phyloP scores from a whole-genome alignment of 2,888 invertebrate genomes.

The Orthonevra nobilis region DNA sequence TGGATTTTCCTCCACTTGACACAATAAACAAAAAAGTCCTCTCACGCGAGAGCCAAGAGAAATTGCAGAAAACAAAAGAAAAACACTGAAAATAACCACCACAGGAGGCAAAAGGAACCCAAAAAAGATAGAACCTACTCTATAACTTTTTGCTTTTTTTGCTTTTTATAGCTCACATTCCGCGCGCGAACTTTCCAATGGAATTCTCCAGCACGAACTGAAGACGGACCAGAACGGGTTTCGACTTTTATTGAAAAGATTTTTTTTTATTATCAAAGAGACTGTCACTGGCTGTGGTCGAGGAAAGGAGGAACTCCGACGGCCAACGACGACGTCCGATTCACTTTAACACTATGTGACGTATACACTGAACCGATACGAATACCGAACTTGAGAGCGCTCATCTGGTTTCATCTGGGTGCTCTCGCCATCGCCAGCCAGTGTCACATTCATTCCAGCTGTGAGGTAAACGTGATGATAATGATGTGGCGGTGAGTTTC shows the following conservation, averaged over 20 bases:
- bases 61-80: background rate
- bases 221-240: slow-evolving; percentile 65
- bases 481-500: slow-evolving; percentile 39
- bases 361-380: slow-evolving; percentile 2
- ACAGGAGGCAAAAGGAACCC: slow-evolving; percentile 2
- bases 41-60: slow-evolving; percentile 25
- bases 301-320: slow-evolving; percentile 25
- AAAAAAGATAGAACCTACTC: too few species aligned
- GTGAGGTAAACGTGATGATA: slow-evolving; percentile 31
- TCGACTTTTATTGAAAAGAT: slow-evolving; percentile 37
- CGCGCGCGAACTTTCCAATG: slow-evolving; percentile 66
- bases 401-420: slow-evolving; percentile 52
- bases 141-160: too few species aligned
- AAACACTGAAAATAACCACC: background rate
- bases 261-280: too few species aligned
- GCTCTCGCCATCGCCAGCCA: slow-evolving; percentile 38
- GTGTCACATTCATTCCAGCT: slow-evolving; percentile 49
- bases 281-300: slow-evolving; percentile 17
- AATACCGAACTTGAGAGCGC: slow-evolving; percentile 17
- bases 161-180: slow-evolving; percentile 23
- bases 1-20: background rate
- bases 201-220: slow-evolving; percentile 67
- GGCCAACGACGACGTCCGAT: too few species aligned
- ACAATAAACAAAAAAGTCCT: slow-evolving; percentile 13
- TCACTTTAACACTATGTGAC: slow-evolving; percentile 34